Conservation (phyloP, 2,888 invertebrate genomes). For the Scotopteryx bipunctaria region DNA sequence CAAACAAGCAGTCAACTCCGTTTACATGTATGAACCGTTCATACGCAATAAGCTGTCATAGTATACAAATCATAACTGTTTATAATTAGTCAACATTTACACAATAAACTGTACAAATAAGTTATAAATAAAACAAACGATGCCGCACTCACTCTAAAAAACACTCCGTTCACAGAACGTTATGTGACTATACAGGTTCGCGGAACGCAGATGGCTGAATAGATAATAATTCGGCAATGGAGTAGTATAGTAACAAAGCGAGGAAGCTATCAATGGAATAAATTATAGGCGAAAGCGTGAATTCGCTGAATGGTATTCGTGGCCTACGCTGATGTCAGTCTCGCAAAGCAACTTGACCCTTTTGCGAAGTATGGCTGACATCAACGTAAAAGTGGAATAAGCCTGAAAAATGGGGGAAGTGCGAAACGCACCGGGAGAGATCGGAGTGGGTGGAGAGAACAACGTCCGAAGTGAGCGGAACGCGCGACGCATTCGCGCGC, state of each 20-base stretch:
- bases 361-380: background rate
- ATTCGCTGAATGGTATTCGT: constrained; percentile 10
- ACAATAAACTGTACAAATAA: constrained; percentile 29
- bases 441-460: constrained; percentile 54
- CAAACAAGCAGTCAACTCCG: constrained; percentile 31
- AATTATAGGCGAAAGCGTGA: constrained; percentile 20
- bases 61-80: constrained; percentile 21
- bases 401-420: constrained; percentile 27
- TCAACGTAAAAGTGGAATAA: no score
- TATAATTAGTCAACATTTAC: constrained; percentile 36
- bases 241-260: constrained; percentile 21
- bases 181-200: constrained; percentile 43
- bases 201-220: constrained; percentile 43
- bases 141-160: constrained; percentile 34
- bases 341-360: background rate
- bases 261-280: constrained; percentile 31
- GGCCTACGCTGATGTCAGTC: background rate
- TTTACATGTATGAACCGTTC: constrained; percentile 25
- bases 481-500: constrained; percentile 68
- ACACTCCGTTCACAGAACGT: constrained; percentile 44
- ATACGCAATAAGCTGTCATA: constrained; percentile 31
- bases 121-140: constrained; percentile 35
- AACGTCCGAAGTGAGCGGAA: constrained; percentile 65
- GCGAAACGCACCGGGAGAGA: constrained; percentile 60
- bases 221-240: constrained; percentile 40